Evolutionary conservation across 2,113 vertebrate species (phyloP).

Genomic region (Mus pahari): DNA sequence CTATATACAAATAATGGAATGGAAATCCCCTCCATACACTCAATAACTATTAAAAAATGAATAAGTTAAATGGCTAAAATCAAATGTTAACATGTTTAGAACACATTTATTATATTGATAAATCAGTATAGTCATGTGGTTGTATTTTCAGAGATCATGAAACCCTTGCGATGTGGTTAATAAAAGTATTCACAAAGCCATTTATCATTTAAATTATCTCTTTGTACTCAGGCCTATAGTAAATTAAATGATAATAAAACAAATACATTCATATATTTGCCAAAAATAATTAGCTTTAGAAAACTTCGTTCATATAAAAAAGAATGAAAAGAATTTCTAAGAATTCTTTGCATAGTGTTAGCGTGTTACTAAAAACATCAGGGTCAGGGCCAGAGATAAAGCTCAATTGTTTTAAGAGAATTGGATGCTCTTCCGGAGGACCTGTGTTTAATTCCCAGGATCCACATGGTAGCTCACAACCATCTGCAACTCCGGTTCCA

Average conservation of each 20-base stretch:
- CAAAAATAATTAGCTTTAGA: not conserved
- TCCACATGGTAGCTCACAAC: not conserved
- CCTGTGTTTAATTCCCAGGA: not conserved
- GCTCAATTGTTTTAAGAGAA: not conserved
- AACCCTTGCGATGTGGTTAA: not conserved
- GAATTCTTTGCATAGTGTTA: not conserved
- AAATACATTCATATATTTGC: not conserved
- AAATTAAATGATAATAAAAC: slow-evolving; percentile 4
- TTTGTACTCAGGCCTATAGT: not conserved
- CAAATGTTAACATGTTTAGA: not conserved
- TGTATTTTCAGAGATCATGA: not conserved
- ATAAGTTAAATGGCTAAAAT: not conserved
- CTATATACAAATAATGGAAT: not conserved
- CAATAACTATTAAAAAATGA: not conserved
- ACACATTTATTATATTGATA: not conserved
- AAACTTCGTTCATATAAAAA: not conserved
- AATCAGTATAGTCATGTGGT: not conserved
- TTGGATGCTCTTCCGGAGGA: not conserved
- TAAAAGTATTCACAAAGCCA: not conserved
- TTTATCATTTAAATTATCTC: not conserved
- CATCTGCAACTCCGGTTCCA: too few species aligned
- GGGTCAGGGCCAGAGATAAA: not conserved
- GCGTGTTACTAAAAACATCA: not conserved
- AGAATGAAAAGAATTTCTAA: not conserved
- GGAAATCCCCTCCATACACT: accelerated